Base-by-base conservation (phyloP, 92 coral and sea anemone genomes). In the Siderastrea radians region DNA sequence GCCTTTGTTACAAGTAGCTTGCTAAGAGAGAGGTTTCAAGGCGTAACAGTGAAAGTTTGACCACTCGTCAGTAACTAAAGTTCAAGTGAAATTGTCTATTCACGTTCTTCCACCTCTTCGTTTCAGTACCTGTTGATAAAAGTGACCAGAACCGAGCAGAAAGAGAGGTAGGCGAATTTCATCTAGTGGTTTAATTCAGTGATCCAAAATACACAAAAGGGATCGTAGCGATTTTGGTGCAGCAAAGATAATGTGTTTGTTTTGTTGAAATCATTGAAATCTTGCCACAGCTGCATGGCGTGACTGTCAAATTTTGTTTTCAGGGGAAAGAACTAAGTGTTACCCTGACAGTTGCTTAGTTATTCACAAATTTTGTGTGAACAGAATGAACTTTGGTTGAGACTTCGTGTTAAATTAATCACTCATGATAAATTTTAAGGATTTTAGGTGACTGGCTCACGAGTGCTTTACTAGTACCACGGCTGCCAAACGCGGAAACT, bases 41-140 rank as follows among this genome's bases (percentile, higher is more conserved):
- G 66, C 3, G 6, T 16, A 7, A 55, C 12, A 0, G 8, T 5
- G 9, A 3, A 55, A 55, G 61, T 55, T 55, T 55, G 61, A 8
- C 12, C 8, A 55, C 12, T 55, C 61, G 12, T 55, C 7, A 11
- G 61, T 4, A 8, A 14, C 12, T 26, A 26, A 26, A 26, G 38
- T 11, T 55, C 61, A 55, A 55, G 61, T 55, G 61, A 11, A 55
- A 14, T 61, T 61, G 16, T 15, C 5, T 53, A 5, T 8, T 13
- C 12, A 26, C 17, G 16, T 13, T 61, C 16, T 61, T 2, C 16
- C 16, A 13, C 71, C 48, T 49, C 50, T 72, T 50, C 8, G 50
- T 6, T 49, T 12, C n/a, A 82, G 86, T 82, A 48, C 86, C 86
- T 44, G 47, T 82, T 16, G 78, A 82, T 16, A 82, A 60, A 68